Evolutionary conservation across 2,113 vertebrate species (phyloP), one percentile per base, ranked within the genome.

Genomic region (Corythoichthys haematopterus): DNA sequence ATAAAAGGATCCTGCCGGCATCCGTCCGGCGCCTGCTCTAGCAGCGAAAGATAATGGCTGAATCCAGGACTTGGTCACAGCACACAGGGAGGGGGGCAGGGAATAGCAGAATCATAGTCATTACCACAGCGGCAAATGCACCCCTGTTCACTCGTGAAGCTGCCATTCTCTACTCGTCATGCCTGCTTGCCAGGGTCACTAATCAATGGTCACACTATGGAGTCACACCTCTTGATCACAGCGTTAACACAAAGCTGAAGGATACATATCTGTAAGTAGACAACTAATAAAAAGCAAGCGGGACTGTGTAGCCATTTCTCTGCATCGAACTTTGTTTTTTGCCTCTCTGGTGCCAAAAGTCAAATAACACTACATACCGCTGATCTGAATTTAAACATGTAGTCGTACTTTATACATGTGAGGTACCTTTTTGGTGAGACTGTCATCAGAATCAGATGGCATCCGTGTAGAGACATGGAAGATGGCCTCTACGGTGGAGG

Each of bases 401-500:
- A 14, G 50, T 11, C 33, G n/a, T 15, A 45, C 16, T 28, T 12
- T 51, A 6, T 0, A n/a, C 0, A 48, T 6, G 2, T 20, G 47
- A 62, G 43, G 11, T 90, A 98, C 96, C 94, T 98, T 98, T 92
- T 98, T 99, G 80, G 96, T 98, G 81, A 97, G 92, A 0, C 92
- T 94, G 76, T 98, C 98, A 1, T 97, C 94, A 0, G 95, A 96
- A 81, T 95, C 92, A 0, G 95, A 99, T 0, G 95, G 94, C 96
- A 99, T 99, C n/a, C 97, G 92, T 0, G 97, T 98, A 51, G 97
- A 99, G 64, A 98, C 98, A 0, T 99, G 97, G 85, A 98, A 99
- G 86, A 99, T 98, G 5, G 94, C 94, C 88, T 99, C 98, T 89
- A 98, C 93, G 0, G 95, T 97, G 37, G 98, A 99, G 90, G 95